A percentile compares a stretch with the other conserved stretches of the same genome.
These are phyloP conservation scores for Cromileptes altivelis DNA, from an alignment of 2,113 vertebrate genomes.

Conservation along the genomic window DNA sequence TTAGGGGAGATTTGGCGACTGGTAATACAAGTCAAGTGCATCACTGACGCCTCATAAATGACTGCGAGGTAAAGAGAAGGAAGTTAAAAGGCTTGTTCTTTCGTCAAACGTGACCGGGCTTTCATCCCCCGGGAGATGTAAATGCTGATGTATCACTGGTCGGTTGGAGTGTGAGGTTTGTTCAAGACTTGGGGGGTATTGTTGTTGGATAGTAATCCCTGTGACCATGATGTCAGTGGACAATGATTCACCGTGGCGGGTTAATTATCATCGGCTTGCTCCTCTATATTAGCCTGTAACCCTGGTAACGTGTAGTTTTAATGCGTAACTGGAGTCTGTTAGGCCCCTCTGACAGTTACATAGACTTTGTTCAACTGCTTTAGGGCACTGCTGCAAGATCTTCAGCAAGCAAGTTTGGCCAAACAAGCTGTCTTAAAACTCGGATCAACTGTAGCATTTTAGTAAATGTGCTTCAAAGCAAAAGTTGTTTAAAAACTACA, in stretches of 20 bases:
- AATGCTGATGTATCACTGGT: constrained; percentile 46
- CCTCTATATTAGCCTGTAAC: constrained; percentile 57
- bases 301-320: constrained; percentile 63
- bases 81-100: constrained; percentile 44
- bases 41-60: constrained; percentile 74
- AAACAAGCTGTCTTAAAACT: background rate
- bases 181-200: constrained; percentile 65
- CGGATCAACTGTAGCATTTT: background rate
- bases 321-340: constrained; percentile 59
- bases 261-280: constrained; percentile 75
- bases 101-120: constrained; percentile 24
- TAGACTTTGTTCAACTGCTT: constrained; percentile 5
- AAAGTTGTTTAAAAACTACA: background rate
- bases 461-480: constrained; percentile 1
- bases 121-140: constrained; percentile 52
- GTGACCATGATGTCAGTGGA: constrained; percentile 69
- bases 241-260: constrained; percentile 76
- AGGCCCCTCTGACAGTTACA: background rate
- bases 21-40: constrained; percentile 70
- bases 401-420: background rate
- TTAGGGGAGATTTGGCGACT: constrained; percentile 70
- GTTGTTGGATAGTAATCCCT: constrained; percentile 56
- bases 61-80: constrained; percentile 35
- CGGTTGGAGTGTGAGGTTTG: constrained; percentile 41
- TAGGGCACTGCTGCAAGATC: background rate